Percentiles rank a stretch among this genome's conserved stretches.
phyloP scores from a whole-genome alignment of 2,888 invertebrate genomes.

The Chymomyza caudatula region DNA sequence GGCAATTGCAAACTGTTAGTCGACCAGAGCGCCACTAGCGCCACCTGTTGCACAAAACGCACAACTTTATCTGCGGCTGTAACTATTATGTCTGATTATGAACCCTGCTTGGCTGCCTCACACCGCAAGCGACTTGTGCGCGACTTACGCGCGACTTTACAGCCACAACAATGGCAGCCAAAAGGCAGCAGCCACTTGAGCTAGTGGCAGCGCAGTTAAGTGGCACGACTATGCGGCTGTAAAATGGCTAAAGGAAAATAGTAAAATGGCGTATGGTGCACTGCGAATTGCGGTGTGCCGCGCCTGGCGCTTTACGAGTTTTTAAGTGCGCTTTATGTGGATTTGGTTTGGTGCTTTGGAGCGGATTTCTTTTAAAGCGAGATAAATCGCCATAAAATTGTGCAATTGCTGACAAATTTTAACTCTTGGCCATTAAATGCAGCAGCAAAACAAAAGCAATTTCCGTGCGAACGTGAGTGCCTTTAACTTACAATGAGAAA shows the following conservation, averaged over 20 bases:
- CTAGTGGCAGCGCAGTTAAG: constrained; percentile 16
- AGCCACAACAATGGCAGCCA: constrained; percentile 49
- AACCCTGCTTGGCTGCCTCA: constrained; percentile 42
- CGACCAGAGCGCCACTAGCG: constrained; percentile 13
- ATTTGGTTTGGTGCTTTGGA: constrained; percentile 18
- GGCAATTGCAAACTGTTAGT: constrained; percentile 25
- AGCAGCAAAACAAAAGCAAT: constrained; percentile 49
- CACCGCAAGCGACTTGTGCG: not conserved
- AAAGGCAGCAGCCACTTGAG: constrained; percentile 29
- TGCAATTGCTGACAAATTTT: constrained; percentile 47
- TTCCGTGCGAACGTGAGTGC: not conserved
- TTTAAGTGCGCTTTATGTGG: constrained; percentile 42
- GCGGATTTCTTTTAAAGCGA: not conserved
- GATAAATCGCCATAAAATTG: not conserved
- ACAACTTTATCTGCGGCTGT: constrained; percentile 36
- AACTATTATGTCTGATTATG: constrained; percentile 63
- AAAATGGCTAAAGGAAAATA: constrained; percentile 3
- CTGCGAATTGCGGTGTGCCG: not conserved
- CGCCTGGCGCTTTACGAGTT: constrained; percentile 9
- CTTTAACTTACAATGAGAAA: constrained; percentile 37
- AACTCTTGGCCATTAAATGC: constrained; percentile 43
- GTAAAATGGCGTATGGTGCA: not conserved
- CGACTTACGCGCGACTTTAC: not conserved
- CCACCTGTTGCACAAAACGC: constrained; percentile 54
- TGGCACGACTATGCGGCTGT: constrained; percentile 8